Evolutionary conservation across 2,797 vertebrate species (phyloP).

Genomic region (Clarias pachynema): DNA sequence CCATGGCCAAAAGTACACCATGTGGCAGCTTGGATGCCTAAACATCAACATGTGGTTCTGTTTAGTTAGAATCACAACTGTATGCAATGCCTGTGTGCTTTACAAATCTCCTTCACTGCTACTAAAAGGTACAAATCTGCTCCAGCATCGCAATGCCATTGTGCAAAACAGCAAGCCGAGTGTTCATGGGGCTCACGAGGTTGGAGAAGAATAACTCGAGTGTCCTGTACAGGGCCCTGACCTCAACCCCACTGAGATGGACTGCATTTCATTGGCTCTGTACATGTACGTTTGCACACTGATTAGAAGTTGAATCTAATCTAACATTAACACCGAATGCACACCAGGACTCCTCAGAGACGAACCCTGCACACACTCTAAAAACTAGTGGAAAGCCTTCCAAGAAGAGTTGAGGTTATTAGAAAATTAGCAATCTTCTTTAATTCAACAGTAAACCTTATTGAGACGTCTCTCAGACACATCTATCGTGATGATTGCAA

Average conservation of each 20-base stretch:
- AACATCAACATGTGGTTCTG: background rate
- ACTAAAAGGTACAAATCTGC: too few species aligned
- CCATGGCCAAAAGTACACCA: background rate
- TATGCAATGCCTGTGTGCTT: too few species aligned
- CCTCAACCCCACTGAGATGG: background rate
- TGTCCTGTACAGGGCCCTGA: background rate
- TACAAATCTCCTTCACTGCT: too few species aligned
- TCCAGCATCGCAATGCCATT: too few species aligned
- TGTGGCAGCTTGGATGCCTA: background rate
- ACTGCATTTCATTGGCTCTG: background rate
- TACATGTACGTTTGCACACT: too few species aligned
- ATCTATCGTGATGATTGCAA: background rate
- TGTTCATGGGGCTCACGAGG: too few species aligned
- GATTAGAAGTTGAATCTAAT: too few species aligned
- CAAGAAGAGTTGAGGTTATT: background rate
- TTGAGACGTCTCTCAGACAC: too few species aligned
- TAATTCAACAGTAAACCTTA: too few species aligned
- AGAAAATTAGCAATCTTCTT: background rate
- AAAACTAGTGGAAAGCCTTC: background rate
- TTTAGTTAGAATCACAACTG: too few species aligned
- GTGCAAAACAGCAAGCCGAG: too few species aligned
- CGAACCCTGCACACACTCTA: background rate
- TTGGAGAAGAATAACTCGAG: background rate
- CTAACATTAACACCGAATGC: background rate
- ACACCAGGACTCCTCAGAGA: background rate